Evolutionary conservation across 2,888 invertebrate species (phyloP).

Genomic region (Tricholauxania praeusta): DNA sequence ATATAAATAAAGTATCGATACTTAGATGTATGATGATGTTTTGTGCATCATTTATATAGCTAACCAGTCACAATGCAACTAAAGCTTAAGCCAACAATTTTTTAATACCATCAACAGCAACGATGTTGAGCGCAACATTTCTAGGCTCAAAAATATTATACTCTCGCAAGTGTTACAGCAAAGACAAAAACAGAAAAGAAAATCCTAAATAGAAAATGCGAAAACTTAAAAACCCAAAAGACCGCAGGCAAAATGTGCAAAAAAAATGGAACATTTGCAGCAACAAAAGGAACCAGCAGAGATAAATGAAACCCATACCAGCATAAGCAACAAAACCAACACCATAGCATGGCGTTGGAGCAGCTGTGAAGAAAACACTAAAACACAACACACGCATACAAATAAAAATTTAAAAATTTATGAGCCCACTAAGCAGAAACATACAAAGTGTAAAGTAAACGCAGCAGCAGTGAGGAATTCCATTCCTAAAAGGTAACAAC

Average conservation of each 20-base stretch:
- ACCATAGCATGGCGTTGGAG: neutral
- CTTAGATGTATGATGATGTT: no score
- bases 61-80: neutral
- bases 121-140: no score
- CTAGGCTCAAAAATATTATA: no score
- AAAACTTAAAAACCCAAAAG: constrained; percentile 5
- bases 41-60: no score
- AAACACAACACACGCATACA: constrained; percentile 11
- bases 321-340: no score
- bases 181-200: constrained; percentile 10
- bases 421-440: neutral
- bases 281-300: constrained; percentile 7
- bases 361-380: no score
- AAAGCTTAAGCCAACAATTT: neutral
- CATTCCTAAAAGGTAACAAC: no score
- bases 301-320: neutral
- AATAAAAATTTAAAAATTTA: constrained; percentile 19
- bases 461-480: no score
- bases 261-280: neutral
- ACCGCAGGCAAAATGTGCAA: constrained; percentile 16
- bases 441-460: neutral
- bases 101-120: no score
- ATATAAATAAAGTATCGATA: no score
- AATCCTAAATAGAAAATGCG: neutral
- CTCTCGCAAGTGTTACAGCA: neutral